These are phyloP conservation scores for Cremastinae sp. DNA, from an alignment of 2,888 invertebrate genomes.

Conservation along the genomic window DNA sequence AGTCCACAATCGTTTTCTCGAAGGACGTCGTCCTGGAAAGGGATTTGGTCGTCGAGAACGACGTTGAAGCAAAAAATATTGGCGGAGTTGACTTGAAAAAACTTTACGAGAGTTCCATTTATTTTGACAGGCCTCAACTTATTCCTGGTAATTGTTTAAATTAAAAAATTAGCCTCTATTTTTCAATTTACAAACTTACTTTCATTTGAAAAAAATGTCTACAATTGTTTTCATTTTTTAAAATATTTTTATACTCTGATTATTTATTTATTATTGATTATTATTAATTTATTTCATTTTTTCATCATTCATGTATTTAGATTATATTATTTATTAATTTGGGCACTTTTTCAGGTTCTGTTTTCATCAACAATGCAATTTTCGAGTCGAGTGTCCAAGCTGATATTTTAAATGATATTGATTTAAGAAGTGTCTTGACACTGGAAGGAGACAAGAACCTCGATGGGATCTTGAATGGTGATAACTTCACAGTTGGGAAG, in stretches of 20 bases:
- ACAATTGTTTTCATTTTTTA: background rate
- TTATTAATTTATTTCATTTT: background rate
- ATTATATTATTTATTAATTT: too few species aligned
- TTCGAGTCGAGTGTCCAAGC: slow-evolving; percentile 80
- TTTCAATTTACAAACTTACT: too few species aligned
- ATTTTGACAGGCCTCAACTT: slow-evolving; percentile 63
- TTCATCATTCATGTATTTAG: too few species aligned
- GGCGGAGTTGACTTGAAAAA: slow-evolving; percentile 67
- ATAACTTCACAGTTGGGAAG: slow-evolving; percentile 72
- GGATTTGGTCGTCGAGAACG: slow-evolving; percentile 63
- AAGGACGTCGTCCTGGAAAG: slow-evolving; percentile 62
- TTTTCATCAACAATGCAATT: slow-evolving; percentile 79
- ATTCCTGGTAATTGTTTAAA: slow-evolving; percentile 66
- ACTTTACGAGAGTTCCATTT: slow-evolving; percentile 64
- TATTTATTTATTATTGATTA: too few species aligned
- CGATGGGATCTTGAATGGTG: slow-evolving; percentile 74
- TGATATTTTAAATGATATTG: slow-evolving; percentile 80
- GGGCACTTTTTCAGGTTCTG: slow-evolving; percentile 78
- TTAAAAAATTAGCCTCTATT: too few species aligned
- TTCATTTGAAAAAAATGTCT: background rate
- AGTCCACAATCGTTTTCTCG: slow-evolving; percentile 65
- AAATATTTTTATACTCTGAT: too few species aligned
- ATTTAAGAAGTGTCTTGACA: slow-evolving; percentile 80
- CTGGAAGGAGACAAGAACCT: slow-evolving; percentile 81
- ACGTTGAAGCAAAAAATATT: slow-evolving; percentile 63